These are phyloP conservation scores for Smutsia temminckii DNA, from an alignment of 2,797 vertebrate species.

Conservation along the genomic window DNA sequence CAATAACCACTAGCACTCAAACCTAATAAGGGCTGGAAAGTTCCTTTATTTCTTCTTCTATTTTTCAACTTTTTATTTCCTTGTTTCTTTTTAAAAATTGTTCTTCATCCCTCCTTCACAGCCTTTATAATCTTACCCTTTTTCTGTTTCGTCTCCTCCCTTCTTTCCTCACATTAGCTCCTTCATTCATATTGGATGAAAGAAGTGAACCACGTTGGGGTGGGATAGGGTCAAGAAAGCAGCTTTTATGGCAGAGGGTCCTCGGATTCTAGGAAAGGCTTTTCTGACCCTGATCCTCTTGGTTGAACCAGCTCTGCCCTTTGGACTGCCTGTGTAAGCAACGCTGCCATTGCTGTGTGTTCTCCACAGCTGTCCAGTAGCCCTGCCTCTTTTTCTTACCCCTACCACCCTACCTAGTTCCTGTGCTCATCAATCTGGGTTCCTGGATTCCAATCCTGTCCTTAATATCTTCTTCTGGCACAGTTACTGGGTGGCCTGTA, in stretches of 20 bases:
- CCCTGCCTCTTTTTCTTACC: not conserved
- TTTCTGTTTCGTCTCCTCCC: not conserved
- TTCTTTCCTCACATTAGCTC: not conserved
- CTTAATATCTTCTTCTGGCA: not conserved
- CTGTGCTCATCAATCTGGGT: not conserved
- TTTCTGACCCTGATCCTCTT: not conserved
- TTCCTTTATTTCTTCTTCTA: not conserved
- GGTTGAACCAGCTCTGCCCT: not conserved
- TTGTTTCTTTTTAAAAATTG: not conserved
- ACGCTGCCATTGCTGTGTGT: not conserved
- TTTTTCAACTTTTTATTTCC: not conserved
- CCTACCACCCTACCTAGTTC: not conserved
- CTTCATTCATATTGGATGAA: not conserved
- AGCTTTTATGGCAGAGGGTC: accelerated
- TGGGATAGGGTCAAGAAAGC: not conserved
- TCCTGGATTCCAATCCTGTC: not conserved
- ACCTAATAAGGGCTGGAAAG: not conserved
- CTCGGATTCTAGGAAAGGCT: not conserved
- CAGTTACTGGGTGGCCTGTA: not conserved
- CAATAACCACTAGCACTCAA: not conserved
- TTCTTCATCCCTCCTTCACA: not conserved
- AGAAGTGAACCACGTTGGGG: not conserved
- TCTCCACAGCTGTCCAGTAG: not conserved
- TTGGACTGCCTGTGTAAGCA: not conserved
- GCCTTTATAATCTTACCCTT: not conserved